Conservation (phyloP, 2,113 vertebrate species). For the Herpetotheres cachinnans region DNA sequence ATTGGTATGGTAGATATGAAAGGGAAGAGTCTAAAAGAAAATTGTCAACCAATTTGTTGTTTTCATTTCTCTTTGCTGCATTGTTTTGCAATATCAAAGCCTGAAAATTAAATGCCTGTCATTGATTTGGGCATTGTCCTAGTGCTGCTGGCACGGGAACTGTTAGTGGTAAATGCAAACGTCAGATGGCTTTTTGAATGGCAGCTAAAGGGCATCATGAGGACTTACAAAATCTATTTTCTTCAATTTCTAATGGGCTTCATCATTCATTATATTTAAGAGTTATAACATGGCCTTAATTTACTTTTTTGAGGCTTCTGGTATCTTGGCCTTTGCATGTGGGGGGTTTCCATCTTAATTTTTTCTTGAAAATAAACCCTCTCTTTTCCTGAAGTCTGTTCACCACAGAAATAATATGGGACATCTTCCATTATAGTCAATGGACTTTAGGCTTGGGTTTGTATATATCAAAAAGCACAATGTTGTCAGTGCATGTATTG, state of each 20-base stretch:
- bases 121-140: not conserved
- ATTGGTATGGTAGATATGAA: constrained; percentile 11
- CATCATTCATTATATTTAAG: not conserved
- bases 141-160: not conserved
- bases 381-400: not conserved
- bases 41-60: constrained; percentile 47
- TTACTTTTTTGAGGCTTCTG: not conserved
- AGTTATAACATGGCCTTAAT: not conserved
- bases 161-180: not conserved
- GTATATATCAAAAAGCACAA: not conserved
- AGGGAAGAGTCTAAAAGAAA: constrained; percentile 26
- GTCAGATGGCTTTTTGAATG: not conserved
- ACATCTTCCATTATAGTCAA: not conserved
- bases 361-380: not conserved
- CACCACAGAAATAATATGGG: not conserved
- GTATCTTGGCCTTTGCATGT: not conserved
- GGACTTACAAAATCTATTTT: not conserved
- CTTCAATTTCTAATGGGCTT: not conserved
- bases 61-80: constrained; percentile 16
- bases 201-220: not conserved
- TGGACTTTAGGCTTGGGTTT: not conserved
- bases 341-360: not conserved
- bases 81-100: constrained; percentile 19
- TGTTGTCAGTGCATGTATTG: not conserved
- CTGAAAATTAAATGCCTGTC: constrained; percentile 13